Conservation (phyloP, 2,888 invertebrate species). For the Arctia plantaginis region DNA sequence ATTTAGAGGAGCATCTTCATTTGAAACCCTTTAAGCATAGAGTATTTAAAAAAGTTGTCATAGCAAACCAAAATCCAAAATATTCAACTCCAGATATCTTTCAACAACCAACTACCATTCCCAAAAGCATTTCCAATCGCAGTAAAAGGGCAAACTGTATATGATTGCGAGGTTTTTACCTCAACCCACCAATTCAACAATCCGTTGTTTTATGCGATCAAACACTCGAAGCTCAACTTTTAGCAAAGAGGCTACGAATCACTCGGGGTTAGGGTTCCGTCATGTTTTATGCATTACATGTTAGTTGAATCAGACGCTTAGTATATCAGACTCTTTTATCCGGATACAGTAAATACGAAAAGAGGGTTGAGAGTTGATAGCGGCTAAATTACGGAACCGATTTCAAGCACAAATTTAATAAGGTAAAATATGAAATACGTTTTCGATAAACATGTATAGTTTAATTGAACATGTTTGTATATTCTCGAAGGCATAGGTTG, state of each 20-base stretch:
- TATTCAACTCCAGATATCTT: not conserved
- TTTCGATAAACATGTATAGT: not conserved
- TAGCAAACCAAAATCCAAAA: not conserved
- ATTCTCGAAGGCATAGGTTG: not conserved
- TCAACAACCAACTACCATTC: constrained; percentile 18
- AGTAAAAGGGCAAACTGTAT: constrained; percentile 24
- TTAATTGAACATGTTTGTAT: not conserved
- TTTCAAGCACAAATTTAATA: not conserved
- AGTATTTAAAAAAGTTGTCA: not conserved
- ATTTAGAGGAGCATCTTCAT: not conserved
- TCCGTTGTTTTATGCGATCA: constrained; percentile 44
- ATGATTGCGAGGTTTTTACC: constrained; percentile 28
- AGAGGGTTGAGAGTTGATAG: constrained; percentile 5
- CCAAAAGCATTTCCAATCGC: constrained; percentile 21
- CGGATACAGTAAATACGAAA: not conserved
- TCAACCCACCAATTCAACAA: constrained; percentile 28
- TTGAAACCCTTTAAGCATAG: not conserved
- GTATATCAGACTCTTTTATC: constrained; percentile 21
- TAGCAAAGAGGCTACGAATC: constrained; percentile 36
- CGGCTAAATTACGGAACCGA: constrained; percentile 2
- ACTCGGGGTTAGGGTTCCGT: constrained; percentile 44
- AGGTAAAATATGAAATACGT: not conserved
- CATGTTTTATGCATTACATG: constrained; percentile 59
- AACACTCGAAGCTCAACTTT: constrained; percentile 45
- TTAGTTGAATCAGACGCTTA: constrained; percentile 37